Percentiles rank a stretch among this genome's conserved stretches.
Conservation (phyloP, 2,888 invertebrate genomes). For the Orchesellides sinensis region DNA sequence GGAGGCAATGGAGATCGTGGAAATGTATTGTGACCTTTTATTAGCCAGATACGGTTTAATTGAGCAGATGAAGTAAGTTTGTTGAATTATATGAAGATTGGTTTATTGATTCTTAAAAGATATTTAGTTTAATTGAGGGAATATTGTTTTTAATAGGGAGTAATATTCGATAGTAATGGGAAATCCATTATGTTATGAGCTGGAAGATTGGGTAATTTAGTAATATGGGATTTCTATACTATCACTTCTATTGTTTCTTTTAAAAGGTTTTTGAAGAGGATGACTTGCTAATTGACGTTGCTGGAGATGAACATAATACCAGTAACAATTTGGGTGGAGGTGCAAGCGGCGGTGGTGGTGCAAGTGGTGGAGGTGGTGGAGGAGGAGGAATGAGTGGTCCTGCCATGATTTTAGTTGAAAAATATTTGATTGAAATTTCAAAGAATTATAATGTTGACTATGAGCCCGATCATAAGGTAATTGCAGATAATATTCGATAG, state of each 20-base stretch:
- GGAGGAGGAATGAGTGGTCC: constrained; percentile 81
- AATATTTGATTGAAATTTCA: constrained; percentile 96
- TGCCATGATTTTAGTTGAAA: constrained; percentile 95
- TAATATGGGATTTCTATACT: constrained; percentile 26
- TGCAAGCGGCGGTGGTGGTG: constrained; percentile 72
- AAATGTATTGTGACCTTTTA: constrained; percentile 99
- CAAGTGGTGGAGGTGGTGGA: constrained; percentile 77
- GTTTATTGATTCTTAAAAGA: too few relatives aligned
- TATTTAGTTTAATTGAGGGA: too few relatives aligned
- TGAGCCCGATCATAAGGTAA: constrained; percentile 92
- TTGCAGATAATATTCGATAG: too few relatives aligned
- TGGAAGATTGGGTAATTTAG: constrained; percentile 29
- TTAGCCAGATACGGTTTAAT: constrained; percentile 97
- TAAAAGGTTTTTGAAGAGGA: constrained; percentile 82
- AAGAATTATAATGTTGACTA: constrained; percentile 96
- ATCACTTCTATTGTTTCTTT: not conserved
- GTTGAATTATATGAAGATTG: too few relatives aligned
- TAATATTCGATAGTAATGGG: too few relatives aligned
- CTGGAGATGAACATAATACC: constrained; percentile 78
- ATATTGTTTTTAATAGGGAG: too few relatives aligned
- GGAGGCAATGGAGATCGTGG: constrained; percentile 99
- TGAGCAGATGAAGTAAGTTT: constrained; percentile 93
- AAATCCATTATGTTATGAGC: not conserved
- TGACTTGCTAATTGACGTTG: constrained; percentile 82
- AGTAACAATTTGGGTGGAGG: constrained; percentile 80